These are phyloP conservation scores for Zelostemma sp. DNA, from an alignment of 1,140 invertebrate genomes.

Conservation along the genomic window DNA sequence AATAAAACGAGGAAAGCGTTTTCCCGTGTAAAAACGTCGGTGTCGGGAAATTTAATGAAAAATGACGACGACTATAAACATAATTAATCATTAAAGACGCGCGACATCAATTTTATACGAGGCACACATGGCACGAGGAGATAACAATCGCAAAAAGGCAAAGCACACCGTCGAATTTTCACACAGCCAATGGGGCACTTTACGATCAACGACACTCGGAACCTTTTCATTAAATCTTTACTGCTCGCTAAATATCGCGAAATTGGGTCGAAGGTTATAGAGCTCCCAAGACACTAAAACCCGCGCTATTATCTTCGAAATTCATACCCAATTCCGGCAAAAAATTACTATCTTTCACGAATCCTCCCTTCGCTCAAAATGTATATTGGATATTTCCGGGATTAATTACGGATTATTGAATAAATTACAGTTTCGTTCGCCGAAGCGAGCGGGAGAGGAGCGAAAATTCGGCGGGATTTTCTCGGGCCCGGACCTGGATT, in stretches of 20 bases:
- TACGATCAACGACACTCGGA: slow-evolving; percentile 52
- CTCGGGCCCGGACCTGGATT: slow-evolving; percentile 19
- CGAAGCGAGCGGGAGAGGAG: too few relatives aligned
- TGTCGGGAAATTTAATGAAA: too few relatives aligned
- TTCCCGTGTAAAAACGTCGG: too few relatives aligned
- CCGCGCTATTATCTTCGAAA: too few relatives aligned
- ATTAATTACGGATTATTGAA: too few relatives aligned
- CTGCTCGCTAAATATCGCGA: slow-evolving; percentile 57
- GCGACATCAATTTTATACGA: slow-evolving; percentile 28
- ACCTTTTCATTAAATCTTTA: slow-evolving; percentile 60
- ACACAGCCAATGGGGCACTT: slow-evolving; percentile 52
- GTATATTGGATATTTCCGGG: too few relatives aligned
- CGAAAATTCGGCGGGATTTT: slow-evolving; percentile 19
- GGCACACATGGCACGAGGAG: slow-evolving; percentile 11
- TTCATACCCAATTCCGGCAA: too few relatives aligned
- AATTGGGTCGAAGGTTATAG: slow-evolving; percentile 26
- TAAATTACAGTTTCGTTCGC: slow-evolving; percentile 30
- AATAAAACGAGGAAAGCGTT: too few relatives aligned
- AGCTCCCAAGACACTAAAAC: slow-evolving; percentile 14
- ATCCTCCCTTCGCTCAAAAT: too few relatives aligned
- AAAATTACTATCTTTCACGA: too few relatives aligned
- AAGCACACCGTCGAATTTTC: slow-evolving; percentile 30
- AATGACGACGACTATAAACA: too few relatives aligned
- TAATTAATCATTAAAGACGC: slow-evolving; percentile 28
- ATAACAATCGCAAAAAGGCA: slow-evolving; percentile 17